phyloP scores from a whole-genome alignment of 2,797 vertebrate genomes.

The Streptopelia turtur region DNA sequence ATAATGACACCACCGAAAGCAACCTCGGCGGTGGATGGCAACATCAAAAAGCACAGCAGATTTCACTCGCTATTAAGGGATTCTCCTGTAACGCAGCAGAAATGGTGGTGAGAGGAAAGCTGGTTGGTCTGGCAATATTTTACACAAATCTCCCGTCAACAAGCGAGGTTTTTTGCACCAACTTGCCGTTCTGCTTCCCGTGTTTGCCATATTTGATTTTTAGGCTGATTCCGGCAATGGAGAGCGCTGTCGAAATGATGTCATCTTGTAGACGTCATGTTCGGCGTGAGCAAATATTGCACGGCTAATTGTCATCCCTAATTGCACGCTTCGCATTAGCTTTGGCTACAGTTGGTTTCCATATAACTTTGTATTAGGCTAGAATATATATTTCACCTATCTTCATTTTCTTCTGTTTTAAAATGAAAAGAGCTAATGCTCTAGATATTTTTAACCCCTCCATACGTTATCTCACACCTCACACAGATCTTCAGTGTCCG shows the following conservation, averaged over 20 bases:
- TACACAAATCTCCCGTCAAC: background rate
- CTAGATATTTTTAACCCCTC: background rate
- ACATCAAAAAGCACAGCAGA: conserved; percentile 35
- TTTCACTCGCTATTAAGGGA: conserved; percentile 32
- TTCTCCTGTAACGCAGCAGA: background rate
- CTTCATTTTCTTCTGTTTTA: background rate
- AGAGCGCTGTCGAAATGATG: fast-evolving
- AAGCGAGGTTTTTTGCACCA: fast-evolving
- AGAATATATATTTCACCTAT: background rate
- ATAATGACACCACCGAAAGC: conserved; percentile 62
- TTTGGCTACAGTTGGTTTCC: background rate
- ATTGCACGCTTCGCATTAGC: background rate
- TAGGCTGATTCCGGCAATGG: background rate
- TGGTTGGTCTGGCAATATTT: background rate
- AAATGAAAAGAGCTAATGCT: background rate
- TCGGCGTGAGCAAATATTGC: background rate
- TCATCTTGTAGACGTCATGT: background rate
- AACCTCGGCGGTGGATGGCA: conserved; percentile 2
- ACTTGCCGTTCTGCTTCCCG: background rate
- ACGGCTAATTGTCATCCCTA: background rate
- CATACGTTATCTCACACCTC: background rate
- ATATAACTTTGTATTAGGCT: background rate
- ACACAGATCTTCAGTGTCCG: background rate
- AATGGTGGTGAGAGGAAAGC: background rate
- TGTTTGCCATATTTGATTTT: background rate